phyloP scores from a whole-genome alignment of 2,888 invertebrate species.

The Lymantria dispar region DNA sequence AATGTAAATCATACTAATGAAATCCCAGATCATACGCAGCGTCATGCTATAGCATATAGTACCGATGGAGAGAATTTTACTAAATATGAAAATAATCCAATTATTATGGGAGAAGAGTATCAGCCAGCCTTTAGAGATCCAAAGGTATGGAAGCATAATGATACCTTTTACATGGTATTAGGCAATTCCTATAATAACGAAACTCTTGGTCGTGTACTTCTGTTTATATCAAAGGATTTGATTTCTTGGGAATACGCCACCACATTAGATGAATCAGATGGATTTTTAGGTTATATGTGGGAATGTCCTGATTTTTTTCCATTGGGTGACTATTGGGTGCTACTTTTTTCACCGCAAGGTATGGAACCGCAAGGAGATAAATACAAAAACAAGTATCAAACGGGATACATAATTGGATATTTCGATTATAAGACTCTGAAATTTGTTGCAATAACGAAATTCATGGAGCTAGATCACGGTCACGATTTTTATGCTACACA shows the following conservation, averaged over 20 bases:
- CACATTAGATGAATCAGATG: slow-evolving; percentile 54
- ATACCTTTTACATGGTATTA: slow-evolving; percentile 65
- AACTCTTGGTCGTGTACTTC: slow-evolving; percentile 52
- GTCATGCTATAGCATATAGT: slow-evolving; percentile 58
- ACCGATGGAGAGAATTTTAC: slow-evolving; percentile 55
- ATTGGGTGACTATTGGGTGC: slow-evolving; percentile 52
- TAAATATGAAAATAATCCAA: slow-evolving; percentile 59
- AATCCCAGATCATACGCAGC: slow-evolving; percentile 40
- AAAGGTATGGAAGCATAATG: slow-evolving; percentile 67
- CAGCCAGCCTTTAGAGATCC: slow-evolving; percentile 75
- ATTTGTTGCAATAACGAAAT: slow-evolving; percentile 50
- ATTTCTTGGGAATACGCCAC: slow-evolving; percentile 52
- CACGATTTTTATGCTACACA: slow-evolving; percentile 76
- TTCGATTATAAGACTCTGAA: slow-evolving; percentile 53
- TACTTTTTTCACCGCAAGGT: slow-evolving; percentile 73
- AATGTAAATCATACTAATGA: slow-evolving; percentile 49
- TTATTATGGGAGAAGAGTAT: slow-evolving; percentile 47
- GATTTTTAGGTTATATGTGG: slow-evolving; percentile 68
- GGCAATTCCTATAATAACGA: slow-evolving; percentile 60
- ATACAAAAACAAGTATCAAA: slow-evolving; percentile 60
- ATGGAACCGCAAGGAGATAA: slow-evolving; percentile 53
- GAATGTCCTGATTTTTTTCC: slow-evolving; percentile 79
- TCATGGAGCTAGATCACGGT: slow-evolving; percentile 60
- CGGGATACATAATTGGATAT: slow-evolving; percentile 68
- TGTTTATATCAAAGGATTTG: slow-evolving; percentile 60